Percentiles rank a stretch among this genome's conserved stretches.
These are phyloP conservation scores for Anabas testudineus DNA, from an alignment of 2,797 vertebrate species.

Conservation along the genomic window DNA sequence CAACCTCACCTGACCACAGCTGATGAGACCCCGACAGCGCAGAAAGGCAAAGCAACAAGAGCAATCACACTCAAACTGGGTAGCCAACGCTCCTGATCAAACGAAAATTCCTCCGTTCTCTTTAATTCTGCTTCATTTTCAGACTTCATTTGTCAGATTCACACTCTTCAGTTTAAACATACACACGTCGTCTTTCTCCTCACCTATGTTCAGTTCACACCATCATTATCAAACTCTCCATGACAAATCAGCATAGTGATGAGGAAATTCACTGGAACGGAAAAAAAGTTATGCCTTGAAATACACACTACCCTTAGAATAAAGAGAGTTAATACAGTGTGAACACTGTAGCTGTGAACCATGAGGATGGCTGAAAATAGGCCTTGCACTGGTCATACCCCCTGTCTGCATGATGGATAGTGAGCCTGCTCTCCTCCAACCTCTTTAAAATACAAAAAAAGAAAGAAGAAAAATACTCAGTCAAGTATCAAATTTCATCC, in stretches of 20 bases:
- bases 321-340: slow-evolving; percentile 38
- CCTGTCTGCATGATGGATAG: slow-evolving; percentile 76
- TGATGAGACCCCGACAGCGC: slow-evolving; percentile 59
- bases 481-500: slow-evolving; percentile 52
- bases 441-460: slow-evolving; percentile 63
- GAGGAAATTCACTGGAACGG: slow-evolving; percentile 1
- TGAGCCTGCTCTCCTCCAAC: slow-evolving; percentile 54
- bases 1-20: slow-evolving; percentile 65
- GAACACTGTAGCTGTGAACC: slow-evolving; percentile 39
- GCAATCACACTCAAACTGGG: slow-evolving; percentile 56
- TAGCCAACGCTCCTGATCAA: slow-evolving; percentile 34
- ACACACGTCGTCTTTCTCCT: background rate
- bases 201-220: background rate
- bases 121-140: background rate
- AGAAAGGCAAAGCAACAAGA: slow-evolving; percentile 53
- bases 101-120: background rate
- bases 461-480: slow-evolving; percentile 37
- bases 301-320: slow-evolving; percentile 18
- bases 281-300: slow-evolving; percentile 10
- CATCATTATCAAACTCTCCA: background rate
- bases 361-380: slow-evolving; percentile 64
- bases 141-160: background rate
- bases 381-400: slow-evolving; percentile 56
- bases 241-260: background rate
- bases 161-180: background rate